Evolutionary conservation across 2,888 invertebrate genomes (phyloP), one percentile per base, ranked within the genome.

Genomic region (Parnassius apollo): DNA sequence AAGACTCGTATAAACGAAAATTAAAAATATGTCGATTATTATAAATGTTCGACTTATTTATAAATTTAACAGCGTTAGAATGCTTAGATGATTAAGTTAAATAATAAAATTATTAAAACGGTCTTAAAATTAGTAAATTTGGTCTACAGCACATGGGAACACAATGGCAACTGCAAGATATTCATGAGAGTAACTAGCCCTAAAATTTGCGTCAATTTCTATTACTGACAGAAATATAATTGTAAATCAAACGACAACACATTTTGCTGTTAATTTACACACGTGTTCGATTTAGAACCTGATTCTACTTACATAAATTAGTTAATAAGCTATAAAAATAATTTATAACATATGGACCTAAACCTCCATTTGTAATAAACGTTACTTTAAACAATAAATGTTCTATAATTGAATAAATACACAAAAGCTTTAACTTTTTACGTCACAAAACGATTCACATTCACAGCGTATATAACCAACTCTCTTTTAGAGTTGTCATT

Each of bases 401-500:
- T 44, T 12, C 44, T n/a, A 12, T 48, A n/a, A 64, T 60, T 4
- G 35, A 35, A 46, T 56, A 25, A 60, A 49, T 56, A 12, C 12
- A 64, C 49, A 12, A 52, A 52, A 18, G 22, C 25, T 46, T 12
- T 62, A 75, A 69, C 72, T 69, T 69, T 77, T 71, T 76, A 76
- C 80, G 73, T 77, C 76, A 71, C 75, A 74, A 75, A 64, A 60
- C 57, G 51, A 42, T 64, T 49, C 80, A 77, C 81, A 78, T 83
- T 81, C 80, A 84, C 74, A 90, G 89, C 86, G 86, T 79, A 76
- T 75, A 70, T 67, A 67, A 71, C 77, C 78, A 75, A 78, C 75
- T 81, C 74, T 75, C 76, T 72, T 18, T 69, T 68, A 67, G 79
- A 79, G 73, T 85, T 89, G 87, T 88, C 90, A 90, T 85, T 82